These are phyloP conservation scores for Pseudobourletiella spinata DNA, from an alignment of 1,140 invertebrate species.

Conservation along the genomic window DNA sequence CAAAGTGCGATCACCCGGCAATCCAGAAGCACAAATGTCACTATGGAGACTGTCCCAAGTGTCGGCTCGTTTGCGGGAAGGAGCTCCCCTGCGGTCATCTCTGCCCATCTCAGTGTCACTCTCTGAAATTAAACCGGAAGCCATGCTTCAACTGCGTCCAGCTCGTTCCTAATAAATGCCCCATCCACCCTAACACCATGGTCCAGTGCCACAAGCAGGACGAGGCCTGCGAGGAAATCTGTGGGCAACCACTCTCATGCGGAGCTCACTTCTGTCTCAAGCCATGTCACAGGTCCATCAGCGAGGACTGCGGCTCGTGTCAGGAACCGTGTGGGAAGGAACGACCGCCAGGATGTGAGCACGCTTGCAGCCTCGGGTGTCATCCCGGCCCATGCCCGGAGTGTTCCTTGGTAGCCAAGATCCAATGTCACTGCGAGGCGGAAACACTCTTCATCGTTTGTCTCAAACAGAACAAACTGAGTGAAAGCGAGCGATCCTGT, in stretches of 20 bases:
- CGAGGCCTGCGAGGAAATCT: conserved; percentile 41
- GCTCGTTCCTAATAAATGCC: conserved; percentile 17
- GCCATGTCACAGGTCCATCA: conserved; percentile 37
- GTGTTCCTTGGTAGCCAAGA: conserved; percentile 28
- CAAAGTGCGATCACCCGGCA: conserved; percentile 67
- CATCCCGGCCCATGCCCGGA: conserved; percentile 46
- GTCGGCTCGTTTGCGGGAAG: conserved; percentile 61
- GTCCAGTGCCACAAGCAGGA: conserved; percentile 37
- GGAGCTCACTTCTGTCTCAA: conserved; percentile 17
- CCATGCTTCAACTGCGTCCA: conserved; percentile 48
- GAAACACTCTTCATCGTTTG: conserved; percentile 28
- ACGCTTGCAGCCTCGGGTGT: conserved; percentile 64
- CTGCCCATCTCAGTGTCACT: conserved; percentile 60
- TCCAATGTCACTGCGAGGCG: conserved; percentile 28
- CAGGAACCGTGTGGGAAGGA: conserved; percentile 56
- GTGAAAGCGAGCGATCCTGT: conserved; percentile 44
- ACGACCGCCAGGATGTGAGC: conserved; percentile 65
- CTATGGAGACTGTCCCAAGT: conserved; percentile 61
- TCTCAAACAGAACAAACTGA: conserved; percentile 16
- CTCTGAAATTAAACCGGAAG: conserved; percentile 48
- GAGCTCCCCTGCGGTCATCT: conserved; percentile 59
- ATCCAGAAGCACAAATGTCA: conserved; percentile 62
- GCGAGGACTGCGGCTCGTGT: conserved; percentile 59
- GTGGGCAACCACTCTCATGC: conserved; percentile 40
- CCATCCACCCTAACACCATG: conserved; percentile 15